phyloP scores from a whole-genome alignment of 2,113 vertebrate genomes.

The Nasalis larvatus region DNA sequence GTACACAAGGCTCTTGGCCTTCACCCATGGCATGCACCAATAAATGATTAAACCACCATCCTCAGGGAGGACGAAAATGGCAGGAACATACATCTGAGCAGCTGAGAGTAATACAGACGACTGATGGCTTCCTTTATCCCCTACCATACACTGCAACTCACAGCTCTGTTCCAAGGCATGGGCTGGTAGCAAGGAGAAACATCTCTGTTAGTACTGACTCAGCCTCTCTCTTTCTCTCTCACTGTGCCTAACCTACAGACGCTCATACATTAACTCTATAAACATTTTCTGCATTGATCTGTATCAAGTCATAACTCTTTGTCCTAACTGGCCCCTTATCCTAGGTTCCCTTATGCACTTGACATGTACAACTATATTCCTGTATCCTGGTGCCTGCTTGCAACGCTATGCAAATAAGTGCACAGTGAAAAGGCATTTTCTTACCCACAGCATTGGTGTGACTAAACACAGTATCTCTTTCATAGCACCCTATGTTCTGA shows the following conservation, averaged over 20 bases:
- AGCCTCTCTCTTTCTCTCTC: not conserved
- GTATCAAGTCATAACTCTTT: not conserved
- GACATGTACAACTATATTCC: accelerated
- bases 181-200: not conserved
- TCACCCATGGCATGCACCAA: not conserved
- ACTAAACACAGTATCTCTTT: accelerated
- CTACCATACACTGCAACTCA: accelerated
- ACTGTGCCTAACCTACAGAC: not conserved
- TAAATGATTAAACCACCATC: not conserved
- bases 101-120: accelerated
- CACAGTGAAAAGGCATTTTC: not conserved
- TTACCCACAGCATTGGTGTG: not conserved
- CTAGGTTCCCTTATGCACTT: accelerated
- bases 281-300: not conserved
- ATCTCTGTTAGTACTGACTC: too few relatives aligned
- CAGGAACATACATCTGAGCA: accelerated
- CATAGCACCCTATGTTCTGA: not conserved
- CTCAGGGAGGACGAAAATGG: not conserved
- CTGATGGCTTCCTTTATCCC: accelerated
- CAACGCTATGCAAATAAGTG: not conserved
- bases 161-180: not conserved
- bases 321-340: not conserved
- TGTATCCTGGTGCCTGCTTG: accelerated
- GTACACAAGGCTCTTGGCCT: not conserved
- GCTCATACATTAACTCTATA: accelerated